Conservation (phyloP, 2,113 vertebrate genomes). For the Candoia aspera region DNA sequence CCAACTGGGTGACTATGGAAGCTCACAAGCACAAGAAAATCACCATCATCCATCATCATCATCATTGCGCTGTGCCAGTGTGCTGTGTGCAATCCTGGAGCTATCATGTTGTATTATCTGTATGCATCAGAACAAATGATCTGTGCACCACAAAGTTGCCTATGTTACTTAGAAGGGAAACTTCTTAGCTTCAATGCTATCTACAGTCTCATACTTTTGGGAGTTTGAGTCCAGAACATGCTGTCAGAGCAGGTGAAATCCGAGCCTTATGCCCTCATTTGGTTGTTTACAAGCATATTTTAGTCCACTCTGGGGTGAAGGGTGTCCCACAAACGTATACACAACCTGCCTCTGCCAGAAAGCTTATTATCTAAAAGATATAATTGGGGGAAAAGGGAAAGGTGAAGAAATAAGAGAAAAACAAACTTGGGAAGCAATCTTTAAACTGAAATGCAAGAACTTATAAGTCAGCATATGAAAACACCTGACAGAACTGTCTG, state of each 20-base stretch:
- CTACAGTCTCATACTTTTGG: not conserved
- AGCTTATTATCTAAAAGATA: not conserved
- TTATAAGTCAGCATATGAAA: not conserved
- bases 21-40: too few species aligned
- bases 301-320: not conserved
- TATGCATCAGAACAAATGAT: not conserved
- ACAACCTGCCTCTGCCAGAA: not conserved
- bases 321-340: not conserved
- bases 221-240: not conserved
- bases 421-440: not conserved
- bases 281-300: not conserved
- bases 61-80: too few species aligned
- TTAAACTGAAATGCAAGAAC: not conserved
- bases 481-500: not conserved
- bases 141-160: not conserved
- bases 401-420: not conserved
- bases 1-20: too few species aligned
- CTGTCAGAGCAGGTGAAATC: not conserved
- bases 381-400: not conserved
- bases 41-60: too few species aligned
- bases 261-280: not conserved
- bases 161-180: not conserved
- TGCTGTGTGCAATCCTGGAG: too few species aligned
- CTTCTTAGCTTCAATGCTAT: not conserved
- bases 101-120: too few species aligned